These are phyloP conservation scores for Dryocosmus kuriphilus DNA, from an alignment of 2,888 invertebrate species.

Conservation along the genomic window DNA sequence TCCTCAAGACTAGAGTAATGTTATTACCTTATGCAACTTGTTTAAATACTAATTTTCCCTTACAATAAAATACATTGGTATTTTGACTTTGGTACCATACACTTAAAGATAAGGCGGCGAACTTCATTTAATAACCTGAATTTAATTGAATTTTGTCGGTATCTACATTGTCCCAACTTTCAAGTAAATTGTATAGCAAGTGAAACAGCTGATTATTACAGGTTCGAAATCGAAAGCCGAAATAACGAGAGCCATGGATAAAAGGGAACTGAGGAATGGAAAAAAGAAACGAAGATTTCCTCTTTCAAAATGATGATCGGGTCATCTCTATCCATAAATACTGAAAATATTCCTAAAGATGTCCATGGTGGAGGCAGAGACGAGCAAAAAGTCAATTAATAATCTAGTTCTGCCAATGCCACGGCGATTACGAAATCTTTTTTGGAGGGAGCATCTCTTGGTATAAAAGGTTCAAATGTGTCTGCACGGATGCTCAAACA, in stretches of 20 bases:
- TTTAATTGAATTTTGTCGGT: background rate
- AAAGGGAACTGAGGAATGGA: background rate
- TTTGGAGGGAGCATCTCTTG: conserved; percentile 65
- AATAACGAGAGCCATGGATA: conserved; percentile 2
- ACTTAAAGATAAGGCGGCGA: background rate
- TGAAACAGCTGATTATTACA: background rate
- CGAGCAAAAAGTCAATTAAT: conserved; percentile 67
- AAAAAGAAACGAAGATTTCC: background rate
- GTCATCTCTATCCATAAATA: conserved; percentile 47
- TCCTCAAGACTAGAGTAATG: too few species aligned
- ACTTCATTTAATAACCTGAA: background rate
- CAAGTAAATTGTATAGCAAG: background rate
- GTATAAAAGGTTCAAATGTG: conserved; percentile 75
- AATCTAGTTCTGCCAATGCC: conserved; percentile 76
- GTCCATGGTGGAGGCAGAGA: conserved; percentile 43
- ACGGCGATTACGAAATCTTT: conserved; percentile 70
- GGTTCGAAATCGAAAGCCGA: background rate
- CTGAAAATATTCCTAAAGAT: conserved; percentile 47
- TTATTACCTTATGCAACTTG: background rate
- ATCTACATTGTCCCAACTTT: background rate
- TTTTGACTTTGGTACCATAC: background rate
- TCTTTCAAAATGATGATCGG: background rate
- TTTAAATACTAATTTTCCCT: background rate
- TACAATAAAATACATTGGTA: background rate
- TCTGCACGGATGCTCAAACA: conserved; percentile 65